phyloP scores from a whole-genome alignment of 2,888 invertebrate genomes.

The Anodontia alba region DNA sequence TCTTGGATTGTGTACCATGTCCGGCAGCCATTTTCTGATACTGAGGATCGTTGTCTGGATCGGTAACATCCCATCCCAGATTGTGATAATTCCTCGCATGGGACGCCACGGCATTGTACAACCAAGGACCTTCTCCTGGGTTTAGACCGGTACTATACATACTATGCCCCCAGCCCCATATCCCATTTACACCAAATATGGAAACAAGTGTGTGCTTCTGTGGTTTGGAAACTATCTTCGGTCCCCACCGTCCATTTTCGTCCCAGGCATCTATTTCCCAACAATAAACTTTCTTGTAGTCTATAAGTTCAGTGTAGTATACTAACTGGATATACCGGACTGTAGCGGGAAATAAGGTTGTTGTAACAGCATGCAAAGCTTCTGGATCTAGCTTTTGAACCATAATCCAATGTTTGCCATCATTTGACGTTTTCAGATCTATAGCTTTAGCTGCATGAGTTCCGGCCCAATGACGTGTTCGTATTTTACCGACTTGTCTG shows the following conservation, averaged over 20 bases:
- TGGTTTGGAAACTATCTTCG: constrained; percentile 37
- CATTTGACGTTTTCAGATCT: constrained; percentile 54
- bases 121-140: constrained; percentile 57
- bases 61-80: constrained; percentile 71
- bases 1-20: constrained; percentile 66
- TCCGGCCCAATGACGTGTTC: constrained; percentile 68
- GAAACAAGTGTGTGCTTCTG: constrained; percentile 57
- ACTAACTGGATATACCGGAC: constrained; percentile 56
- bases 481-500: constrained; percentile 51
- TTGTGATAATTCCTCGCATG: constrained; percentile 74
- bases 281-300: constrained; percentile 65
- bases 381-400: constrained; percentile 54
- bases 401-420: constrained; percentile 51
- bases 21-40: constrained; percentile 66
- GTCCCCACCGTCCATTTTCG: constrained; percentile 60
- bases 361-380: constrained; percentile 59
- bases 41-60: constrained; percentile 66
- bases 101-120: constrained; percentile 68
- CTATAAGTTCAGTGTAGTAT: constrained; percentile 45
- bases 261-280: constrained; percentile 72
- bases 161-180: constrained; percentile 75
- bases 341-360: constrained; percentile 34
- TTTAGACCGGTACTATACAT: constrained; percentile 53
- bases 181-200: constrained; percentile 73
- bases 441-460: constrained; percentile 39